Percentiles rank a stretch among this genome's conserved stretches.
Evolutionary conservation across 2,888 invertebrate species (phyloP).

Genomic region (Dromius quadrimaculatus): DNA sequence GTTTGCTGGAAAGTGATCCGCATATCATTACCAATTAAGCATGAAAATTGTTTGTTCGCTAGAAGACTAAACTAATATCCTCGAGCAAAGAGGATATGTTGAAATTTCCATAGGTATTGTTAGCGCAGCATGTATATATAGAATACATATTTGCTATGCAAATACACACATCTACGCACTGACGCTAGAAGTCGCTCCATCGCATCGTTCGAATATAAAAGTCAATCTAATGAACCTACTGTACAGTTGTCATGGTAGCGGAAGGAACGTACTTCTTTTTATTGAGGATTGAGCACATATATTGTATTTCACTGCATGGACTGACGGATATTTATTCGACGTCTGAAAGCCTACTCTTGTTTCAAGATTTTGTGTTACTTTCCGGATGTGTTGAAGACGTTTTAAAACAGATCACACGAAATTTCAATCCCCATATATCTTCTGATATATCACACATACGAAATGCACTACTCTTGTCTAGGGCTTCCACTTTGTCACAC

Average conservation of each 20-base stretch:
- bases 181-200: slow-evolving; percentile 11
- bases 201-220: slow-evolving; percentile 35
- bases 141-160: slow-evolving; percentile 56
- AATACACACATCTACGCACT: slow-evolving; percentile 43
- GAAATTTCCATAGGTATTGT: slow-evolving; percentile 46
- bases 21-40: slow-evolving; percentile 42
- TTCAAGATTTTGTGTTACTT: slow-evolving; percentile 17
- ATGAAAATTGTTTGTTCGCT: slow-evolving; percentile 42
- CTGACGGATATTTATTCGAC: slow-evolving; percentile 26
- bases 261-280: slow-evolving; percentile 37
- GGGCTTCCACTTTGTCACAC: too few relatives aligned
- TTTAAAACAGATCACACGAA: slow-evolving; percentile 30
- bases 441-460: neutral
- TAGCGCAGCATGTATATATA: slow-evolving; percentile 37
- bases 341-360: slow-evolving; percentile 32
- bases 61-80: slow-evolving; percentile 38
- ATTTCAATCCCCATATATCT: slow-evolving; percentile 22
- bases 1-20: slow-evolving; percentile 26
- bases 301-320: slow-evolving; percentile 35
- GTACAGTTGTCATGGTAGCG: slow-evolving; percentile 39
- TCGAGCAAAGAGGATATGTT: slow-evolving; percentile 36
- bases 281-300: slow-evolving; percentile 34
- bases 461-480: too few relatives aligned
- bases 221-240: slow-evolving; percentile 39
- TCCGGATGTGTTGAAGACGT: slow-evolving; percentile 12